A percentile compares a stretch with the other conserved stretches of the same genome.
Evolutionary conservation across 2,888 invertebrate species (phyloP).

Genomic region (Zelleria hepariella): DNA sequence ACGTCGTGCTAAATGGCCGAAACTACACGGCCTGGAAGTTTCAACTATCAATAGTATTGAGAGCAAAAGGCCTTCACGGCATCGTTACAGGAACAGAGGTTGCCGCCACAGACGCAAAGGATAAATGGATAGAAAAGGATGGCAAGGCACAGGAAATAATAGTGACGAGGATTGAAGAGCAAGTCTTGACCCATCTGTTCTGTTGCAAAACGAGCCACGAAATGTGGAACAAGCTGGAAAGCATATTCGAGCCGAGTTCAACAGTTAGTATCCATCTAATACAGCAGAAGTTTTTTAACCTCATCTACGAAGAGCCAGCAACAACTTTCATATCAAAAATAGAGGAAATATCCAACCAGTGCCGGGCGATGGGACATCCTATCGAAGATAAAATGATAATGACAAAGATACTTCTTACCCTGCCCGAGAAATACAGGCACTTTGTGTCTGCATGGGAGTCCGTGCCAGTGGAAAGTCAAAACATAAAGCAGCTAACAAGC

Average conservation of each 20-base stretch:
- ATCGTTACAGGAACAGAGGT: no score
- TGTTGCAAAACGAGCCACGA: slow-evolving; percentile 19
- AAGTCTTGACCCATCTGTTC: slow-evolving; percentile 20
- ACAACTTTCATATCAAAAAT: slow-evolving; percentile 24
- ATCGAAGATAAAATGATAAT: slow-evolving; percentile 23
- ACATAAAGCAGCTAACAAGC: background rate
- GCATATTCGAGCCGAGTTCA: slow-evolving; percentile 29
- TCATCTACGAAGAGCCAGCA: slow-evolving; percentile 17
- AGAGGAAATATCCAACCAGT: slow-evolving; percentile 19
- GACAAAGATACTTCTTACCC: slow-evolving; percentile 25
- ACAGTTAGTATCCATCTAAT: slow-evolving; percentile 27
- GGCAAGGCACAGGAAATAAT: slow-evolving; percentile 21
- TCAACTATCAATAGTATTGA: no score
- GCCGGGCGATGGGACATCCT: slow-evolving; percentile 22
- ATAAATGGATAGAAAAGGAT: slow-evolving; percentile 11
- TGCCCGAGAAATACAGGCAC: slow-evolving; percentile 28
- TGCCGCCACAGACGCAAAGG: no score
- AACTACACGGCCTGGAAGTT: no score
- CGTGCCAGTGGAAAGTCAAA: background rate
- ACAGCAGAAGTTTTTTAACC: slow-evolving; percentile 28
- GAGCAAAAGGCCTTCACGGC: background rate
- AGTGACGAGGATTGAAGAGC: slow-evolving; percentile 14
- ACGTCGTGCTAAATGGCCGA: no score
- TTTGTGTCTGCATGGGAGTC: slow-evolving; percentile 28
- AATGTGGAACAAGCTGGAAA: slow-evolving; percentile 25